A percentile compares a stretch with the other conserved stretches of the same genome.
phyloP scores from a whole-genome alignment of 2,888 invertebrate genomes.

The Lordiphosa andalusiaca region DNA sequence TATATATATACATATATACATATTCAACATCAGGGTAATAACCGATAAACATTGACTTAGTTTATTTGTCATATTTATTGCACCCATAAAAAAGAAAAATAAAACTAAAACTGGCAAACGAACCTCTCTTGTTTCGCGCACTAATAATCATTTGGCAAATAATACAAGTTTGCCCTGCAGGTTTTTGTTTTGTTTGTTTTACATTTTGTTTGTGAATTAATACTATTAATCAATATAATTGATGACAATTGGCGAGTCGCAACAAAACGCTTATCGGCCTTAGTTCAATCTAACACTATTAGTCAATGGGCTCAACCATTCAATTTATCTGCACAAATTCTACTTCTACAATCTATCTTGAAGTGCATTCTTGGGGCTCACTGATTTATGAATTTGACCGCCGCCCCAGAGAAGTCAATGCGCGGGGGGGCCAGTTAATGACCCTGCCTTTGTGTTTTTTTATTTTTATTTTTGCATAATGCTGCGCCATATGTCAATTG shows the following conservation, averaged over 20 bases:
- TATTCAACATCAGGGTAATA: conserved; percentile 36
- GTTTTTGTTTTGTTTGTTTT: conserved; percentile 2
- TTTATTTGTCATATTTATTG: conserved; percentile 22
- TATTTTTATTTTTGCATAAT: conserved; percentile 36
- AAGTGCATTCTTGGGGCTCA: conserved; percentile 55
- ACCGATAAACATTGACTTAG: conserved; percentile 54
- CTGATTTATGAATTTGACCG: conserved; percentile 74
- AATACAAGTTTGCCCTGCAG: conserved; percentile 15
- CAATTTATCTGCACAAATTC: conserved; percentile 57
- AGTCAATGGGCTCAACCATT: conserved; percentile 65
- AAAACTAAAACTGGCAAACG: conserved; percentile 14
- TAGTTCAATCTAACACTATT: conserved; percentile 66
- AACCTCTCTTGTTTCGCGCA: conserved; percentile 14
- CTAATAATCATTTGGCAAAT: background rate
- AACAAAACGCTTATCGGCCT: conserved; percentile 69
- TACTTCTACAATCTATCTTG: conserved; percentile 33
- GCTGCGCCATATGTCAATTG: conserved; percentile 10
- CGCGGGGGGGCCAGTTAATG: conserved; percentile 52
- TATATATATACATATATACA: background rate
- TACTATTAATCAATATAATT: conserved; percentile 70
- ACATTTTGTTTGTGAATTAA: too few species aligned
- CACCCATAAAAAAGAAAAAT: conserved; percentile 14
- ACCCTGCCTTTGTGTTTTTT: conserved; percentile 46
- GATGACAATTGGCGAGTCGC: conserved; percentile 67
- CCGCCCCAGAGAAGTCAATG: conserved; percentile 21